phyloP scores from a whole-genome alignment of 2,888 invertebrate genomes.

The Microplitis manilae region DNA sequence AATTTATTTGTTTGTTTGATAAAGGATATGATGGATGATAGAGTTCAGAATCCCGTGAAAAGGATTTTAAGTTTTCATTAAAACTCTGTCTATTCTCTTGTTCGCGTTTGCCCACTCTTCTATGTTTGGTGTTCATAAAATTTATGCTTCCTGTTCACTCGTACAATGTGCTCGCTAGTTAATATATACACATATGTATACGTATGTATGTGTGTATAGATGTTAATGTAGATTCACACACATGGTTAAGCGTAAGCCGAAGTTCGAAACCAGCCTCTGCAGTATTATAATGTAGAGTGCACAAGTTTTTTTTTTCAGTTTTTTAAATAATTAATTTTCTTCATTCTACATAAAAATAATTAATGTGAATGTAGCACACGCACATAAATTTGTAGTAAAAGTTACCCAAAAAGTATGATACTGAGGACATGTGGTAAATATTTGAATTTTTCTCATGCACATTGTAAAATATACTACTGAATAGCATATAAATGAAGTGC shows the following conservation, averaged over 20 bases:
- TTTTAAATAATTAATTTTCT: no score
- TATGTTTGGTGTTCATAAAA: slow-evolving; percentile 67
- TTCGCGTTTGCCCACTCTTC: slow-evolving; percentile 43
- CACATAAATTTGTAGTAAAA: no score
- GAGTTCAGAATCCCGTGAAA: neutral
- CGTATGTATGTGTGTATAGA: slow-evolving; percentile 29
- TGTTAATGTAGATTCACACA: slow-evolving; percentile 16
- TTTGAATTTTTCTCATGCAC: no score
- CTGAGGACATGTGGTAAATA: no score
- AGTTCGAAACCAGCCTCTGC: neutral
- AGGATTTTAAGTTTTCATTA: slow-evolving; percentile 1
- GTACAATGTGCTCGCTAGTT: slow-evolving; percentile 52
- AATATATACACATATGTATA: neutral
- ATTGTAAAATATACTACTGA: no score
- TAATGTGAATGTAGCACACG: no score
- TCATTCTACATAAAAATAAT: no score
- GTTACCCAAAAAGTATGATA: no score
- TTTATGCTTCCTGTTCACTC: slow-evolving; percentile 68
- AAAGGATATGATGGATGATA: slow-evolving; percentile 3
- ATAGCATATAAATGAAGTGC: no score
- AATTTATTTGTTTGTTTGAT: neutral
- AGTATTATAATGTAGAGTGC: neutral
- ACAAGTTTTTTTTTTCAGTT: no score
- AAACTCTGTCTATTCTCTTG: slow-evolving; percentile 29
- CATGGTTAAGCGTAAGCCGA: slow-evolving; percentile 30